Conservation (phyloP, 1,140 invertebrate genomes). For the Druon quercuslanigerum region DNA sequence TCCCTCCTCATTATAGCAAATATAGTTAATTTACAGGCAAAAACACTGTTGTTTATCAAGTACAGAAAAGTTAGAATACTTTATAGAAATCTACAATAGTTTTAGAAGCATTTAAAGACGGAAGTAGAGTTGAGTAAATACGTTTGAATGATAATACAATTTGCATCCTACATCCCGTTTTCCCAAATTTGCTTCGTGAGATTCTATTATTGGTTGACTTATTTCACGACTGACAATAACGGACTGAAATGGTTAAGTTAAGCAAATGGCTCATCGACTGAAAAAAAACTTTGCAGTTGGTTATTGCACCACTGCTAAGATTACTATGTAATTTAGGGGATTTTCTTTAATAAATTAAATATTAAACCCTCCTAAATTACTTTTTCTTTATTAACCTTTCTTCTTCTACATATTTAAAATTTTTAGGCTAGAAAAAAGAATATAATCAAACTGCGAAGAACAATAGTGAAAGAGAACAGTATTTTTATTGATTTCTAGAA, state of each 20-base stretch:
- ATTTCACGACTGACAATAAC: slow-evolving; percentile 16
- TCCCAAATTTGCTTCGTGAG: background rate
- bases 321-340: slow-evolving; percentile 10
- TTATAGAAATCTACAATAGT: background rate
- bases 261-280: slow-evolving; percentile 21
- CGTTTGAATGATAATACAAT: background rate
- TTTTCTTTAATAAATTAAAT: slow-evolving; percentile 22
- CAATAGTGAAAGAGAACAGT: too few species aligned
- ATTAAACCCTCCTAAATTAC: background rate
- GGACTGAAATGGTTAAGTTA: slow-evolving; percentile 24
- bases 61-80: too few species aligned
- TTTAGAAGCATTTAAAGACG: background rate
- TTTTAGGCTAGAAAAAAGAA: too few species aligned
- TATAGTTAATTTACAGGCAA: too few species aligned
- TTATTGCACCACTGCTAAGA: slow-evolving; percentile 19
- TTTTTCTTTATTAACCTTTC: background rate
- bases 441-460: too few species aligned
- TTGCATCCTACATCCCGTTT: too few species aligned
- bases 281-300: slow-evolving; percentile 18
- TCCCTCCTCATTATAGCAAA: too few species aligned
- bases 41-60: too few species aligned
- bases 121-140: background rate
- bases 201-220: slow-evolving; percentile 12
- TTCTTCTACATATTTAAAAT: background rate
- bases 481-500: too few species aligned